Conservation (phyloP, 2,113 vertebrate genomes). For the Lanius collurio region DNA sequence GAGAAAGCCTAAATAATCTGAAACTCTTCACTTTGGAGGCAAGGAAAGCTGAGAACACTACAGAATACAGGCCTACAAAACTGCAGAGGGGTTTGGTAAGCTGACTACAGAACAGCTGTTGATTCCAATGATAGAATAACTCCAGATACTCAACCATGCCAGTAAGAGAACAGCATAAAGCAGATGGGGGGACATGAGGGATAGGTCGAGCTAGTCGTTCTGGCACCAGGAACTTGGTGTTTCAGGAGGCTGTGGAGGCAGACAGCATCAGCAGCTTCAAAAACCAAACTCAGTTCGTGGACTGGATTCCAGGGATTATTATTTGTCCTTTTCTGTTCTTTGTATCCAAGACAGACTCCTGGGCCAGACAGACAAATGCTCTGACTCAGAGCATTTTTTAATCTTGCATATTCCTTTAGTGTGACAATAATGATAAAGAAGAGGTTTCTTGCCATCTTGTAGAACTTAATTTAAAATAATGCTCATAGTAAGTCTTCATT, state of each 20-base stretch:
- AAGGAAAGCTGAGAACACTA: background rate
- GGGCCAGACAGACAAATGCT: background rate
- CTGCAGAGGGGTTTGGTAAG: background rate
- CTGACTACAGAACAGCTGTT: background rate
- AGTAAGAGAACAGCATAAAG: background rate
- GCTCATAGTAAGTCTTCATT: background rate
- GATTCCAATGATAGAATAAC: background rate
- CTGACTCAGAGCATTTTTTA: background rate
- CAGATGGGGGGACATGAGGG: background rate
- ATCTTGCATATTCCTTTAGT: background rate
- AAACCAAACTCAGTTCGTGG: background rate
- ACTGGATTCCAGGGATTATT: background rate
- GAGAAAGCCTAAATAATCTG: background rate
- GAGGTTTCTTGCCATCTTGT: background rate
- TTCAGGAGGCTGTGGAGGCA: background rate
- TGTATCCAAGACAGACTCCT: background rate
- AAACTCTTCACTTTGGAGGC: too few species aligned
- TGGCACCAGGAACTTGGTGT: background rate
- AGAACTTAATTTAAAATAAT: background rate
- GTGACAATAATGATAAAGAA: background rate
- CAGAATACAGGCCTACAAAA: background rate
- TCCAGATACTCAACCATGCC: rapidly evolving
- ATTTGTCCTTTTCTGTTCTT: background rate
- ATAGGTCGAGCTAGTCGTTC: background rate
- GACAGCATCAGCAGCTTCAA: background rate